Evolutionary conservation across 2,888 invertebrate genomes (phyloP), one percentile per base, ranked within the genome.

Genomic region (Philopedon plagiatum): DNA sequence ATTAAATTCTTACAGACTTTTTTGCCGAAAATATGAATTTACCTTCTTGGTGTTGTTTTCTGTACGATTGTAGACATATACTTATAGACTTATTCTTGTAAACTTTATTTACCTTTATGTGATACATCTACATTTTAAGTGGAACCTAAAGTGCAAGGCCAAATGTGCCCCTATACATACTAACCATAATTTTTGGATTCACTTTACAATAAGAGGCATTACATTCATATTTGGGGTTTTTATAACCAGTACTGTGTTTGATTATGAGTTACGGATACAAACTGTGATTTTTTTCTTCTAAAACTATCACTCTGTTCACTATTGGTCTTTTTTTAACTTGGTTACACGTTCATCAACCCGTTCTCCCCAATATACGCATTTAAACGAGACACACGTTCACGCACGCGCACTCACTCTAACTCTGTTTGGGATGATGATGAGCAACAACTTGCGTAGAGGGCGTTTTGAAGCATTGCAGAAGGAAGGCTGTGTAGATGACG

Each of bases 401-500:
- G 21, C 37, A 39, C 57, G n/a, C 39, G 18, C 39, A 26, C 58
- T 39, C 29, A 34, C 58, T 74, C 54, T 75, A 75, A 65, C 75
- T 77, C 82, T 92, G 92, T 81, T 92, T 92, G 3, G 90, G 89
- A 85, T 92, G 92, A 85, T 92, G 92, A 67, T 86, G 85, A 76
- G 88, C 86, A 9, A 87, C 80, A 1, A 91, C 88, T 44, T 92
- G 87, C 29, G 90, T 87, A 18, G 91, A 90, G 74, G 91, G 89
- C 61, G 92, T 90, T 81, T 94, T 94, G 86, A 97, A 96, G 85
- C 96, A 96, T 85, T 96, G 95, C 78, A 97, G 87, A 75, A 97
- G 87, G 87, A 97, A 97, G 67, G 94, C 93, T 13, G 97, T 97
- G 85, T 97, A 97, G 86, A 96, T 89, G 41, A 96, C 89, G 83